Conservation (phyloP, 2,888 invertebrate species). For the Steinernema scapterisci region DNA sequence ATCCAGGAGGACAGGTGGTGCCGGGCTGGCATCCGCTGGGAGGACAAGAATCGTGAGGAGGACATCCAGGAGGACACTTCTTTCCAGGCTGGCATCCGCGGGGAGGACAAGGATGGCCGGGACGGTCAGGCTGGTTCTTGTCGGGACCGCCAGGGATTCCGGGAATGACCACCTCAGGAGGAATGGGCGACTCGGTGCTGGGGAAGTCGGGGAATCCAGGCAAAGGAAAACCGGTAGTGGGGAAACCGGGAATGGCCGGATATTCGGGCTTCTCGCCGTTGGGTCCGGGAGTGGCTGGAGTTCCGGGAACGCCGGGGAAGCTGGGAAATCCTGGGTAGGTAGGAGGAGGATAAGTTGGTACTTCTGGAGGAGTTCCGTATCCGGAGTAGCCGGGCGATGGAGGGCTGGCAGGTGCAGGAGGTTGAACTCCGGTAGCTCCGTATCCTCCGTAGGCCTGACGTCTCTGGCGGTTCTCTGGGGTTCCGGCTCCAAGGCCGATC, state of each 20-base stretch:
- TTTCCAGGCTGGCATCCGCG: background rate
- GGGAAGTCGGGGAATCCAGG: too few relatives aligned
- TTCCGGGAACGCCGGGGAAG: background rate
- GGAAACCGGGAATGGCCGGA: background rate
- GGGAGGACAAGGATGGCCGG: background rate
- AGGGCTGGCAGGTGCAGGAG: background rate
- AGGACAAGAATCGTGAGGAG: background rate
- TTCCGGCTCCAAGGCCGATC: slow-evolving; percentile 61
- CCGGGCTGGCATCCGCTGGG: background rate
- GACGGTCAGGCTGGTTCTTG: background rate
- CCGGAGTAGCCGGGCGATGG: background rate
- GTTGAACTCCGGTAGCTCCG: slow-evolving; percentile 45
- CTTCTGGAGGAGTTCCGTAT: background rate
- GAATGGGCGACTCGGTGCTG: too few relatives aligned
- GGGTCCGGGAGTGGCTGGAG: background rate
- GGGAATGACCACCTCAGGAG: background rate
- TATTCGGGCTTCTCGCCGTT: background rate
- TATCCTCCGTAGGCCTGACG: slow-evolving; percentile 62
- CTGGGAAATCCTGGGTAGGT: background rate
- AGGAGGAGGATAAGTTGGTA: background rate
- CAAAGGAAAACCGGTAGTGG: background rate
- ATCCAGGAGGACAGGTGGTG: background rate
- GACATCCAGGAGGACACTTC: background rate
- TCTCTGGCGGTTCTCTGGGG: slow-evolving; percentile 56
- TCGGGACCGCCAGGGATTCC: background rate